Evolutionary conservation across 2,888 invertebrate species (phyloP).

Genomic region (Calliopum simillimum): DNA sequence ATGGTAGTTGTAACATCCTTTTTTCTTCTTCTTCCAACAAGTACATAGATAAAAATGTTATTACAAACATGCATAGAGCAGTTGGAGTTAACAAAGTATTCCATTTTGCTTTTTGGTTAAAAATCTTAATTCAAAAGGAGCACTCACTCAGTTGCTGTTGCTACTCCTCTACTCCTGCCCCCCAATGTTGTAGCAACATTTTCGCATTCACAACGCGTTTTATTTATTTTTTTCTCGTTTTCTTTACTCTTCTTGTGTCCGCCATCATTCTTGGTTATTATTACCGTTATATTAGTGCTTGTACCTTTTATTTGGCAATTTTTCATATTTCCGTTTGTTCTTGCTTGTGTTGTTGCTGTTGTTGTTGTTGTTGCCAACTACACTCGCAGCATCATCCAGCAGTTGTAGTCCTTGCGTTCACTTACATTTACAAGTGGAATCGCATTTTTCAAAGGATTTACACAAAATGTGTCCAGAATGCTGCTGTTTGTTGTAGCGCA

Average conservation of each 20-base stretch:
- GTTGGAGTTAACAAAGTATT: too few species aligned
- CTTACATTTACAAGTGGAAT: constrained; percentile 26
- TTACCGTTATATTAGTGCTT: constrained; percentile 40
- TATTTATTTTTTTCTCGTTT: not conserved
- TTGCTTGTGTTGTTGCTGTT: not conserved
- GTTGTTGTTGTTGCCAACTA: not conserved
- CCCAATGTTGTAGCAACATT: not conserved
- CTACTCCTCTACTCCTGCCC: not conserved
- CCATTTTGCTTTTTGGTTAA: too few species aligned
- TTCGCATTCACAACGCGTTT: constrained; percentile 19
- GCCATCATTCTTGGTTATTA: constrained; percentile 22
- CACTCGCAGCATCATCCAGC: not conserved
- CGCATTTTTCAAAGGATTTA: constrained; percentile 34
- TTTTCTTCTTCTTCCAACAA: too few species aligned
- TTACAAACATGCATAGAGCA: too few species aligned
- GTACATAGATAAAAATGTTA: too few species aligned
- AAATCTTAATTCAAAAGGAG: not conserved
- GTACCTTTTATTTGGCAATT: constrained; percentile 41
- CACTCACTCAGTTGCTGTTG: not conserved
- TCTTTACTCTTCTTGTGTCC: not conserved
- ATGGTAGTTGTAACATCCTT: too few species aligned
- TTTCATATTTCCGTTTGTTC: constrained; percentile 38
- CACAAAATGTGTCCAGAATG: constrained; percentile 44
- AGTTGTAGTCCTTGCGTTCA: constrained; percentile 1
- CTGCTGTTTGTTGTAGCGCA: too few species aligned